Conservation (phyloP, 1,140 invertebrate species). For the Danaus plexippus region DNA sequence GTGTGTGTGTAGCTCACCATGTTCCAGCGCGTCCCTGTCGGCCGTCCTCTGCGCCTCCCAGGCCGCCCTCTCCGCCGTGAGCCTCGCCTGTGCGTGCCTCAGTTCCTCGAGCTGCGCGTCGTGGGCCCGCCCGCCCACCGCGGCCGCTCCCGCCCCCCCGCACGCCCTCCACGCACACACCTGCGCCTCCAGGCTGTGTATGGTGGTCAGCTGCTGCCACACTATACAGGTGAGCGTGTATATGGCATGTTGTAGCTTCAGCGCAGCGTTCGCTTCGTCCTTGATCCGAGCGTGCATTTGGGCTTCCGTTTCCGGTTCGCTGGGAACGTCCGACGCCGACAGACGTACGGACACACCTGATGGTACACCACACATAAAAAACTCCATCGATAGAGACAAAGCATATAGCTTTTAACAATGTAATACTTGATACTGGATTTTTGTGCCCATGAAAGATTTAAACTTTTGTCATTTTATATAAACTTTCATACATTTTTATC, state of each 20-base stretch:
- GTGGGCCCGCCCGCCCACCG: constrained; percentile 36
- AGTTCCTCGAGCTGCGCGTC: constrained; percentile 79
- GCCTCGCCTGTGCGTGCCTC: constrained; percentile 81
- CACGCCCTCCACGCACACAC: constrained; percentile 69
- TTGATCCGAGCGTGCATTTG: constrained; percentile 16
- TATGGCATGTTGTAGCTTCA: constrained; percentile 85
- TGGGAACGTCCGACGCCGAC: constrained; percentile 35
- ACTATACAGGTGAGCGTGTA: constrained; percentile 88
- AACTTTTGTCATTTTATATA: too few relatives aligned
- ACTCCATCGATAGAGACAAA: constrained; percentile 27
- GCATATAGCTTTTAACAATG: too few relatives aligned
- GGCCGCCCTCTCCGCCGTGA: constrained; percentile 84
- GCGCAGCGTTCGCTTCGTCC: constrained; percentile 69
- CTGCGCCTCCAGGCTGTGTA: constrained; percentile 73
- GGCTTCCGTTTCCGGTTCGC: constrained; percentile 19
- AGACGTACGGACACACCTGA: constrained; percentile 40
- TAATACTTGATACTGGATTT: too few relatives aligned
- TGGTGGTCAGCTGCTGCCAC: constrained; percentile 88
- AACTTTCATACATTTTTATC: too few relatives aligned
- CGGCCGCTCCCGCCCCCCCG: constrained; percentile 29
- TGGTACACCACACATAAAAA: neutral
- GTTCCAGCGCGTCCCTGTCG: constrained; percentile 31
- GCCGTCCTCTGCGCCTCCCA: constrained; percentile 72
- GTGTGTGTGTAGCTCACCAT: constrained; percentile 19
- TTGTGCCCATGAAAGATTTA: too few relatives aligned